These are phyloP conservation scores for Machimus rusticus DNA, from an alignment of 2,888 invertebrate species.

Conservation along the genomic window DNA sequence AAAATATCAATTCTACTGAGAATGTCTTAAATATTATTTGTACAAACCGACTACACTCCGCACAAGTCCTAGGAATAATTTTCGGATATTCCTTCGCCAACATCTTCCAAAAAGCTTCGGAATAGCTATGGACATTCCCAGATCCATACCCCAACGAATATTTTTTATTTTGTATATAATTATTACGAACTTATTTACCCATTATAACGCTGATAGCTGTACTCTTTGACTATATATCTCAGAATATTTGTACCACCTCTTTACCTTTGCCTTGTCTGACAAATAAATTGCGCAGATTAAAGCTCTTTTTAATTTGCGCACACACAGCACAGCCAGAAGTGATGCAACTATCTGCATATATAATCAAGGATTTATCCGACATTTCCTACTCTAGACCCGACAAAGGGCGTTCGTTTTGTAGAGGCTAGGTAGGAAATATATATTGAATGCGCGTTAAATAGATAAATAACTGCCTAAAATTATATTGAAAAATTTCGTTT, in stretches of 20 bases:
- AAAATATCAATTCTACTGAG: neutral
- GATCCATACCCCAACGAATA: slow-evolving; percentile 60
- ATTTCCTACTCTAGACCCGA: slow-evolving; percentile 15
- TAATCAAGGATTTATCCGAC: neutral
- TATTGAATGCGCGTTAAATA: slow-evolving; percentile 46
- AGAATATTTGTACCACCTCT: neutral
- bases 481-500: slow-evolving; percentile 54
- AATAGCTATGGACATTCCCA: slow-evolving; percentile 63
- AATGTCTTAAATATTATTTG: neutral
- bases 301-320: neutral
- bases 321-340: neutral
- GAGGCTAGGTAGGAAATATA: slow-evolving; percentile 1
- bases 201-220: slow-evolving; percentile 34
- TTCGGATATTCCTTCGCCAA: neutral
- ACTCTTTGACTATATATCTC: neutral
- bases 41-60: slow-evolving; percentile 11
- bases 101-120: slow-evolving; percentile 47
- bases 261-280: neutral
- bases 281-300: neutral
- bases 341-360: neutral
- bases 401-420: slow-evolving; percentile 10
- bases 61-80: neutral
- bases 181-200: slow-evolving; percentile 48
- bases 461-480: slow-evolving; percentile 53
- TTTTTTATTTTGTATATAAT: slow-evolving; percentile 46